Percentiles rank a stretch among this genome's conserved stretches.
phyloP scores from a whole-genome alignment of 2,888 invertebrate genomes.

The Bibio marci region DNA sequence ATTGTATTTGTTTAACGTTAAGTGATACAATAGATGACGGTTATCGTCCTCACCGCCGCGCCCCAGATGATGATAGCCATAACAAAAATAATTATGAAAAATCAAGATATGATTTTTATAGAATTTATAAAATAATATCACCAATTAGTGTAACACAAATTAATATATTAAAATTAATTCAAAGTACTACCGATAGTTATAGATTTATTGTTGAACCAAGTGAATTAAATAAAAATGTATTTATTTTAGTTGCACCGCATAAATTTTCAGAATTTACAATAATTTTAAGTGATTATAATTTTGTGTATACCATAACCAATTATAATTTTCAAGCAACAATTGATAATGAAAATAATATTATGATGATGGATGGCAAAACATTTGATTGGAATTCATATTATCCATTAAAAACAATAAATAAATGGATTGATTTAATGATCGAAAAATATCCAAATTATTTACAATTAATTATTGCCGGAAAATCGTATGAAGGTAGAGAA shows the following conservation, averaged over 20 bases:
- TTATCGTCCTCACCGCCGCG: too few relatives aligned
- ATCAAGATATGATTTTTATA: too few relatives aligned
- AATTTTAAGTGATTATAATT: slow-evolving; percentile 19
- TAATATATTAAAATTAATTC: too few relatives aligned
- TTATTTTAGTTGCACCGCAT: slow-evolving; percentile 26
- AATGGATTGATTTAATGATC: slow-evolving; percentile 22
- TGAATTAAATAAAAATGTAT: slow-evolving; percentile 23
- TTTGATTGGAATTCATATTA: slow-evolving; percentile 27
- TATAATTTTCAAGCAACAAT: slow-evolving; percentile 15
- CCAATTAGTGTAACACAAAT: too few relatives aligned
- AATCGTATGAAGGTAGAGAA: slow-evolving; percentile 34
- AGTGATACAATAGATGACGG: too few relatives aligned
- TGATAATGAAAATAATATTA: slow-evolving; percentile 13
- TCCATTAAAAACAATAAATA: slow-evolving; percentile 26
- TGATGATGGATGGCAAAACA: slow-evolving; percentile 17
- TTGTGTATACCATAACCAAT: slow-evolving; percentile 17
- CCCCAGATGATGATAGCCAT: too few relatives aligned
- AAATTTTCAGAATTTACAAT: slow-evolving; percentile 25
- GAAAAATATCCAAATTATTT: slow-evolving; percentile 19
- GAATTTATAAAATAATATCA: too few relatives aligned
- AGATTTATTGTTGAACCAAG: slow-evolving; percentile 26
- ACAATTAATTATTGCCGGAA: slow-evolving; percentile 29
- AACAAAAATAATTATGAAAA: too few relatives aligned
- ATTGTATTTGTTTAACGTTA: too few relatives aligned
- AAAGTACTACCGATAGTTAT: too few relatives aligned